Percentiles rank a stretch among this genome's conserved stretches.
These are phyloP conservation scores for Callosobruchus maculatus DNA, from an alignment of 2,888 invertebrate species.

Conservation along the genomic window DNA sequence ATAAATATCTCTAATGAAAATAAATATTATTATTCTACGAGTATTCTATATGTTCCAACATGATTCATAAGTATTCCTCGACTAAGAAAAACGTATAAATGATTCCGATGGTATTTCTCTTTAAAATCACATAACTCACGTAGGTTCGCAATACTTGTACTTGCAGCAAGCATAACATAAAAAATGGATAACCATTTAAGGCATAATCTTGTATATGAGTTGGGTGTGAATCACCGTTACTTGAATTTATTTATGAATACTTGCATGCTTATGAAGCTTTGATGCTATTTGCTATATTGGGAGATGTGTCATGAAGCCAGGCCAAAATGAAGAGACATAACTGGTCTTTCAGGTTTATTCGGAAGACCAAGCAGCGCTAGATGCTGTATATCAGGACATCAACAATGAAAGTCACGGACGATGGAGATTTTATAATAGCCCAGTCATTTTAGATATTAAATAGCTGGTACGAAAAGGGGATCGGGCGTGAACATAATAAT, in stretches of 20 bases:
- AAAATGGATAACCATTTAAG: not conserved
- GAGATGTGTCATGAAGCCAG: not conserved
- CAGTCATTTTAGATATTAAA: no score
- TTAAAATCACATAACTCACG: no score
- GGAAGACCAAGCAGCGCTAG: not conserved
- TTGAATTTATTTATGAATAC: not conserved
- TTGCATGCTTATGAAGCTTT: not conserved
- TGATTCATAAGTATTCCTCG: no score
- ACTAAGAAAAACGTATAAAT: no score
- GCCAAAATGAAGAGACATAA: not conserved
- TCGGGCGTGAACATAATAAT: no score
- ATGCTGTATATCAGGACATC: not conserved
- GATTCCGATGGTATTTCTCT: no score
- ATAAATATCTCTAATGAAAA: no score
- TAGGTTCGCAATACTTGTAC: not conserved
- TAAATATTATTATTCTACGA: no score
- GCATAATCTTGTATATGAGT: not conserved
- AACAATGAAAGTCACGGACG: not conserved
- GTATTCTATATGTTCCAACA: no score
- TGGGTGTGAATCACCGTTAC: not conserved
- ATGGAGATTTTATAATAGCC: not conserved
- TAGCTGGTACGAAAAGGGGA: no score
- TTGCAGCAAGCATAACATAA: not conserved
- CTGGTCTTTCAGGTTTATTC: not conserved
- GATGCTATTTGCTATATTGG: not conserved